These are phyloP conservation scores for Volucella bombylans DNA, from an alignment of 2,888 invertebrate genomes.

Conservation along the genomic window DNA sequence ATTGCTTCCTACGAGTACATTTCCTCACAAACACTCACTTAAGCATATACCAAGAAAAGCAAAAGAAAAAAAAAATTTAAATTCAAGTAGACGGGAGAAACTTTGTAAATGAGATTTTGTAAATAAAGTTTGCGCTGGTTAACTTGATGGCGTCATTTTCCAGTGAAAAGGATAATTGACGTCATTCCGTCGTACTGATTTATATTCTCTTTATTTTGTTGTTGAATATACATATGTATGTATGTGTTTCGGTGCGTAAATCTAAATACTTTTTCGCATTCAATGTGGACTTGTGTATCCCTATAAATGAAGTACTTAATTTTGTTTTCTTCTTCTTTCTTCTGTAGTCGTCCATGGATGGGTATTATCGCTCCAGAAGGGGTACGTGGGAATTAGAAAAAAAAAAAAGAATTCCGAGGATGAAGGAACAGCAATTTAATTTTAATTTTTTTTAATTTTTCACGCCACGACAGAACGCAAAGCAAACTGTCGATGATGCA, in stretches of 20 bases:
- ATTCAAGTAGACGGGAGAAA: constrained; percentile 28
- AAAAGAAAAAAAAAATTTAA: constrained; percentile 12
- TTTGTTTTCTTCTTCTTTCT: constrained; percentile 28
- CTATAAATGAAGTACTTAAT: constrained; percentile 50
- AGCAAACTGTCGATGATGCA: neutral
- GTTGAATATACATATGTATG: neutral
- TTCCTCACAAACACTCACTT: constrained; percentile 11
- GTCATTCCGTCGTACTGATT: constrained; percentile 48
- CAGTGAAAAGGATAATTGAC: constrained; percentile 53
- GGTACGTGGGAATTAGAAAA: constrained; percentile 2
- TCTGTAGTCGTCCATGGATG: neutral
- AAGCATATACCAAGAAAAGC: neutral
- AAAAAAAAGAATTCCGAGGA: constrained; percentile 25
- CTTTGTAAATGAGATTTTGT: constrained; percentile 50
- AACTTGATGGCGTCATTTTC: constrained; percentile 65
- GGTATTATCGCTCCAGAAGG: neutral
- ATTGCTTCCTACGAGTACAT: too few species aligned
- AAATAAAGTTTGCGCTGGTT: constrained; percentile 27
- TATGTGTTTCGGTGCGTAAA: neutral
- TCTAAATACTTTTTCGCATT: constrained; percentile 11
- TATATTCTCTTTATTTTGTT: constrained; percentile 3
- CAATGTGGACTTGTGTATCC: constrained; percentile 42
- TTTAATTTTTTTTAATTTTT: constrained; percentile 12
- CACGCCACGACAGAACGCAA: neutral
- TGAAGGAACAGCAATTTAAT: constrained; percentile 8